Base-by-base conservation (phyloP, 2,113 vertebrate species). In the Rhineura floridana region DNA sequence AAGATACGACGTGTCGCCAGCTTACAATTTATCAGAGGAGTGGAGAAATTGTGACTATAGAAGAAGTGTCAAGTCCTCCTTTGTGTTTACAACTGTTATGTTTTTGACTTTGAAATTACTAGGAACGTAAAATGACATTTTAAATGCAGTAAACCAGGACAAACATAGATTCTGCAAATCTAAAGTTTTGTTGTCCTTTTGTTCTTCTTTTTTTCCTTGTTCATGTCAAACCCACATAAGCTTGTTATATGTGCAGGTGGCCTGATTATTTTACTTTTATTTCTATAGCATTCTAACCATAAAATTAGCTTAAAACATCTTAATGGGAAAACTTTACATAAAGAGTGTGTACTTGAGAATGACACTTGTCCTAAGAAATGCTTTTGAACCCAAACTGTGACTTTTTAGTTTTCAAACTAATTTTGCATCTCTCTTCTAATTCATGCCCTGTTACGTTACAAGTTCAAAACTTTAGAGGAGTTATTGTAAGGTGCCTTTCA, bases 401-500 rank as follows among this genome's bases (percentile, higher is more conserved):
- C 46, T 94, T 90, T 93, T 93, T 90, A 83, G 90, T 95, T 96
- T 95, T 80, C 77, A 91, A 92, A 92, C 88, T 93, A 93, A 85
- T 93, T 95, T 93, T 92, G 9, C 87, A 91, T 96, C 93, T 90
- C 92, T 91, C 70, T 93, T 84, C 95, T 92, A 86, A 87, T 92
- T 91, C 87, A 88, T 89, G 39, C 65, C 79, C 48, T 93, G 95
- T 96, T 97, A 87, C 92, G 83, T 95, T 96, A 75, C 52, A 96
- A 93, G 93, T 95, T 89, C 90, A 83, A 67, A 95, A 92, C 90
- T 15, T 91, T 96, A 96, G 95, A 95, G 90, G 95, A 95, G 81
- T 30, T 97, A 96, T 94, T 95, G 94, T 97, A 98, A 97, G 97
- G 98, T 98, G 98, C 98, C 98, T 99, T 98, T 97, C 96, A 95